Percentiles rank a stretch among this genome's conserved stretches.
phyloP scores from a whole-genome alignment of 2,797 vertebrate species.

The Silurus aristotelis region DNA sequence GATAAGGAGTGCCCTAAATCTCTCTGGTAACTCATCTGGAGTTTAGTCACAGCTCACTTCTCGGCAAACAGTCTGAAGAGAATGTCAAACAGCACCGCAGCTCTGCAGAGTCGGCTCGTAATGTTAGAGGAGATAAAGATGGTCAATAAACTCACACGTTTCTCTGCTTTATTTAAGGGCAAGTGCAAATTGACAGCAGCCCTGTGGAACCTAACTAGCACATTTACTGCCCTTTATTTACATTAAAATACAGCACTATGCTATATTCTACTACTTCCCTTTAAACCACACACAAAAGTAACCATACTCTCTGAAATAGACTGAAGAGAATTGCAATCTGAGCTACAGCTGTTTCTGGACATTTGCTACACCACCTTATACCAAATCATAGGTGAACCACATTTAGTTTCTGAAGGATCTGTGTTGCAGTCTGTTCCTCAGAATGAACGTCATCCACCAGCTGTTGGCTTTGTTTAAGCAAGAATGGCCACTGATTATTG shows the following conservation, averaged over 20 bases:
- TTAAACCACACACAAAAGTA: conserved; percentile 30
- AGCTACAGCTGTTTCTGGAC: not conserved
- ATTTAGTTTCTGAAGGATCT: not conserved
- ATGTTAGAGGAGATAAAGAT: conserved; percentile 55
- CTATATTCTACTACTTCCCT: conserved; percentile 26
- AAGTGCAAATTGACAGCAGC: conserved; percentile 48
- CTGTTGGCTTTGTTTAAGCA: conserved; percentile 51
- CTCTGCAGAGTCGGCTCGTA: conserved; percentile 50
- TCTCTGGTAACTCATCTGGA: conserved; percentile 69
- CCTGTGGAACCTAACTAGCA: conserved; percentile 30
- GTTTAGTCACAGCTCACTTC: conserved; percentile 67
- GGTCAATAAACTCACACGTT: conserved; percentile 49
- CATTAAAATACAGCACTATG: conserved; percentile 30
- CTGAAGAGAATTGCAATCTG: not conserved
- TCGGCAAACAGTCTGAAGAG: conserved; percentile 71
- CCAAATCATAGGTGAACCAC: not conserved
- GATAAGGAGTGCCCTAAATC: conserved; percentile 70
- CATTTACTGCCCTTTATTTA: conserved; percentile 40
- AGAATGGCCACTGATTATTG: conserved; percentile 50
- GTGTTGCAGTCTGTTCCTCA: not conserved
- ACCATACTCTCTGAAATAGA: conserved; percentile 2
- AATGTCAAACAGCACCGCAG: conserved; percentile 67
- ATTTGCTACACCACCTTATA: not conserved
- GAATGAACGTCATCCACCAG: conserved; percentile 43
- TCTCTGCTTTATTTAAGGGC: conserved; percentile 32